phyloP scores from a whole-genome alignment of 2,888 invertebrate genomes.

The Melieria picta region DNA sequence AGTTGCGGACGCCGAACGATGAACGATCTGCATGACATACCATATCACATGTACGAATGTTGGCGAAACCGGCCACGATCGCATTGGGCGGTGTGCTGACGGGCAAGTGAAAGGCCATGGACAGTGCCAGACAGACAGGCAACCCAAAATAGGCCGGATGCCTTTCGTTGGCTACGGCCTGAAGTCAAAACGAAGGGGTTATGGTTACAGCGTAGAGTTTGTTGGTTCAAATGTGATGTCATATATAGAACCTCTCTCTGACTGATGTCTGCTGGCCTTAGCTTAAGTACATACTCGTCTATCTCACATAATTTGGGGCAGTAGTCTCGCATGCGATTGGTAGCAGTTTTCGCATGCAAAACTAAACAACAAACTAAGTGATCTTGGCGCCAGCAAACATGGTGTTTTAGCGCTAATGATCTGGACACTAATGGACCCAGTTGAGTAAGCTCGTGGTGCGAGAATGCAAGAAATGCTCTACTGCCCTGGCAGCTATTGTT shows the following conservation, averaged over 20 bases:
- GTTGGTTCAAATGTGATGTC: too few species aligned
- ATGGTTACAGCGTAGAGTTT: background rate
- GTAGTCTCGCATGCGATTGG: background rate
- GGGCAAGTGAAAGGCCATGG: slow-evolving; percentile 90
- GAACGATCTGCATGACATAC: slow-evolving; percentile 59
- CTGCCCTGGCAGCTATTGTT: slow-evolving; percentile 5
- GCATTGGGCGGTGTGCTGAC: slow-evolving; percentile 95
- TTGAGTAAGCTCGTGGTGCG: background rate
- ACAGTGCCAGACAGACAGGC: slow-evolving; percentile 84
- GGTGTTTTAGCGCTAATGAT: background rate
- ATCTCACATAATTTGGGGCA: too few species aligned
- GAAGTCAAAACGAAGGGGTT: slow-evolving; percentile 15
- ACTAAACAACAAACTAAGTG: background rate
- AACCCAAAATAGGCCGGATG: slow-evolving; percentile 90
- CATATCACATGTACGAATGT: slow-evolving; percentile 80
- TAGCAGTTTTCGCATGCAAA: background rate
- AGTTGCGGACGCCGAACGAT: background rate
- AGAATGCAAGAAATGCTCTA: slow-evolving; percentile 68
- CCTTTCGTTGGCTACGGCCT: slow-evolving; percentile 75
- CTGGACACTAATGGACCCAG: background rate
- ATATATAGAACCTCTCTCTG: too few species aligned
- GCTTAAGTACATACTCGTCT: too few species aligned
- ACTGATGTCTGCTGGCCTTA: too few species aligned
- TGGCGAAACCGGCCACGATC: slow-evolving; percentile 82
- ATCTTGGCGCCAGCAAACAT: too few species aligned